Percentiles rank a stretch among this genome's conserved stretches.
Evolutionary conservation across 37 sponge, comb jelly and placozoan species (phyloP).

Genomic region (Ianthella basta): DNA sequence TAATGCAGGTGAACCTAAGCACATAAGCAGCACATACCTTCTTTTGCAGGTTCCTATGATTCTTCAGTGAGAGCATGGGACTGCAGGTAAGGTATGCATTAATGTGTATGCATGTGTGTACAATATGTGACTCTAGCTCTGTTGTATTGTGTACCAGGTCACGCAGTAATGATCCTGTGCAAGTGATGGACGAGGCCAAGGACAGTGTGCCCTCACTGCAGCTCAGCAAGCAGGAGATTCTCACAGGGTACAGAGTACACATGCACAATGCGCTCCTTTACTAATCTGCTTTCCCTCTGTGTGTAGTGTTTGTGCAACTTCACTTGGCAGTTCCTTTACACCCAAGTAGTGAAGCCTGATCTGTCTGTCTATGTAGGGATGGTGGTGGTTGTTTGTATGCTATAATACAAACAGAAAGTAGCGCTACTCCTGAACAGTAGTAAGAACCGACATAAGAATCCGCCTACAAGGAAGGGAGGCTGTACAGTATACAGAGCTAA

Average conservation of each 20-base stretch:
- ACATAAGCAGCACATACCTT: no score
- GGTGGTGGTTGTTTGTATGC: no score
- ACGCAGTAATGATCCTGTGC: conserved; percentile 65
- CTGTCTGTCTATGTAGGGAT: no score
- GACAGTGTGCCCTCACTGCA: conserved; percentile 85
- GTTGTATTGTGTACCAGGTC: conserved; percentile 32
- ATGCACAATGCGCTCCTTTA: neutral
- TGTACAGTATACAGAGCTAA: no score
- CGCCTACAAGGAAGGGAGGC: no score
- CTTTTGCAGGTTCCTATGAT: conserved; percentile 80
- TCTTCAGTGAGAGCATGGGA: conserved; percentile 84
- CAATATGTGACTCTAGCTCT: neutral
- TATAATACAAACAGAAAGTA: no score
- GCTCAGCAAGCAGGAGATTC: conserved; percentile 78
- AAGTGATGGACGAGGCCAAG: conserved; percentile 84
- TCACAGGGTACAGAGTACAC: conserved; percentile 85
- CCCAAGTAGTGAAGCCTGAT: no score
- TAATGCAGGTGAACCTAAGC: no score
- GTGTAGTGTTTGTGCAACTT: no score
- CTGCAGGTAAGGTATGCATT: conserved; percentile 23
- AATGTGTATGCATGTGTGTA: conserved; percentile 11
- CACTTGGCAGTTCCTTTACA: no score
- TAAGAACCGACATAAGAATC: no score
- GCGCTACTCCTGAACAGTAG: no score
- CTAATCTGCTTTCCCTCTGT: neutral